A percentile compares a stretch with the other conserved stretches of the same genome.
phyloP scores from a whole-genome alignment of 2,113 vertebrate species.

The Enhydra lutris region DNA sequence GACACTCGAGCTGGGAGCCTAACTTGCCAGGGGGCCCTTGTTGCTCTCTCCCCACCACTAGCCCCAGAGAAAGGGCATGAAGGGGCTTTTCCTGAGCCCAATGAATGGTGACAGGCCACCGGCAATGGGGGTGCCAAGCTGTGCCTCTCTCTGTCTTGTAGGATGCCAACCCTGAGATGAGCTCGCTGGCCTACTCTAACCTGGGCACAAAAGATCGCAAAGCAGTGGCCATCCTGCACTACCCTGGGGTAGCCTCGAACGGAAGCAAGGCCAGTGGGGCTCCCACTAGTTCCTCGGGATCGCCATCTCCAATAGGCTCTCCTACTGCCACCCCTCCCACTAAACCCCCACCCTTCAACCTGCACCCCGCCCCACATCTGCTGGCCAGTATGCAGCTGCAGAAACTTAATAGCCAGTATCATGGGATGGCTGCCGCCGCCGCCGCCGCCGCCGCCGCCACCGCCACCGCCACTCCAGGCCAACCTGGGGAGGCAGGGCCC shows the following conservation, averaged over 20 bases:
- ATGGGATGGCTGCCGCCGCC: slow-evolving; percentile 63
- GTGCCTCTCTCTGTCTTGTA: slow-evolving; percentile 46
- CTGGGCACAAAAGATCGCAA: slow-evolving; percentile 83
- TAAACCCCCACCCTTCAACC: slow-evolving; percentile 83
- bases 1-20: not conserved
- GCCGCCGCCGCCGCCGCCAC: rapidly evolving
- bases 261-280: slow-evolving; percentile 55
- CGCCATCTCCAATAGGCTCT: slow-evolving; percentile 63
- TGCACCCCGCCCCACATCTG: slow-evolving; percentile 83
- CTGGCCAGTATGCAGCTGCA: slow-evolving; percentile 89
- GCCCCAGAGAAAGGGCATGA: not conserved
- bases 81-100: not conserved
- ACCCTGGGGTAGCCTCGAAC: slow-evolving; percentile 75
- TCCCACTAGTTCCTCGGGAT: slow-evolving; percentile 56
- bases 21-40: not conserved
- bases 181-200: slow-evolving; percentile 77
- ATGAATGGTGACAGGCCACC: not conserved
- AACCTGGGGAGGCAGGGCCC: not conserved
- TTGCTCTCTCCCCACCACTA: not conserved
- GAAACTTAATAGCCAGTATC: slow-evolving; percentile 90
- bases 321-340: slow-evolving; percentile 65
- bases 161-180: slow-evolving; percentile 78
- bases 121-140: not conserved
- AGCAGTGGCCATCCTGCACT: slow-evolving; percentile 82
- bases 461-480: not conserved